Evolutionary conservation across 2,797 vertebrate species (phyloP).

Genomic region (Urophycis tenuis): DNA sequence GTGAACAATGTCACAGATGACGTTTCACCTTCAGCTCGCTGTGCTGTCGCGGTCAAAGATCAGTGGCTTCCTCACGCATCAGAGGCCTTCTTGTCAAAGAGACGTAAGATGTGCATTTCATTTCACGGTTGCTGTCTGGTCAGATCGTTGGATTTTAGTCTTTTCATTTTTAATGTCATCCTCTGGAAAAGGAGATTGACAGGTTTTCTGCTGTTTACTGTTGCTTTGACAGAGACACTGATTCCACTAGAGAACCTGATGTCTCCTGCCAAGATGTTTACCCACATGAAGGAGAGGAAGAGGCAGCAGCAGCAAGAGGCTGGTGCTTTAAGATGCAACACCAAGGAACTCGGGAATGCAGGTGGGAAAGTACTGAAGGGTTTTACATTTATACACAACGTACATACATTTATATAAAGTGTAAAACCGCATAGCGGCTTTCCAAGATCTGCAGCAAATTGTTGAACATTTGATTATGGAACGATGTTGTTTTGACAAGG

Average conservation of each 20-base stretch:
- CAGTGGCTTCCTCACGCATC: background rate
- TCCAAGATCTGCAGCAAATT: too few species aligned
- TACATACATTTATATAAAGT: too few species aligned
- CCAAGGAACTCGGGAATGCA: background rate
- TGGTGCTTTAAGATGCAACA: background rate
- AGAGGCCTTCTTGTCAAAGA: background rate
- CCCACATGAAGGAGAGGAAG: background rate
- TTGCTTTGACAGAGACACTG: slow-evolving; percentile 1
- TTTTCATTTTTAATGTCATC: background rate
- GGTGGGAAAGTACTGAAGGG: background rate
- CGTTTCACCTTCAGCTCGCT: background rate
- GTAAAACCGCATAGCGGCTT: too few species aligned
- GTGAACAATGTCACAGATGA: background rate
- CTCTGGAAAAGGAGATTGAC: background rate
- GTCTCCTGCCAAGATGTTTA: background rate
- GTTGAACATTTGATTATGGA: too few species aligned
- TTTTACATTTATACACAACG: too few species aligned
- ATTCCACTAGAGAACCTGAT: background rate
- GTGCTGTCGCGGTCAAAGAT: background rate
- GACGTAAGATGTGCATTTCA: background rate
- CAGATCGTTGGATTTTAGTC: background rate
- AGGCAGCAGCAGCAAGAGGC: background rate
- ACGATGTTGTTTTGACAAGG: too few species aligned
- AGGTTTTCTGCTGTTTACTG: background rate
- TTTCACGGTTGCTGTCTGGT: background rate